Conservation (phyloP, 1,140 invertebrate genomes). For the Gryon sp. region DNA sequence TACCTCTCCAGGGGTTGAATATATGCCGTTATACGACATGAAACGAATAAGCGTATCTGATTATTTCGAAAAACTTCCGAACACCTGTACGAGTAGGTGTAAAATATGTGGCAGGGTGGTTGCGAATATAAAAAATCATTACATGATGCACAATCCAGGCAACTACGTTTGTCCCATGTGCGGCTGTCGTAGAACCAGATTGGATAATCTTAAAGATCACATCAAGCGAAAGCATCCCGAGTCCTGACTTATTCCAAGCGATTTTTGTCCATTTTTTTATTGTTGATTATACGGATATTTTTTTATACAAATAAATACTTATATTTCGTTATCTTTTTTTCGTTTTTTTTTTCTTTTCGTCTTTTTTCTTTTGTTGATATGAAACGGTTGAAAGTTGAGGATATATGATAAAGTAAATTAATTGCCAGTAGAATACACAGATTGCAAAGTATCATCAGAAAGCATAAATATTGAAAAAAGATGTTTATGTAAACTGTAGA, state of each 20-base stretch:
- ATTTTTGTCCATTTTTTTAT: too few species aligned
- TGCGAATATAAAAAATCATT: slow-evolving; percentile 86
- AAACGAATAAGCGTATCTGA: slow-evolving; percentile 70
- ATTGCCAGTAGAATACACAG: too few species aligned
- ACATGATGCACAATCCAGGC: slow-evolving; percentile 86
- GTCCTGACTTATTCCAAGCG: slow-evolving; percentile 56
- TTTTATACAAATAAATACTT: too few species aligned
- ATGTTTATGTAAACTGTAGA: too few species aligned
- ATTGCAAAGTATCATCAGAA: too few species aligned
- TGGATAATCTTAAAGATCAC: slow-evolving; percentile 87
- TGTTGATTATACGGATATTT: too few species aligned
- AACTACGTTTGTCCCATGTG: slow-evolving; percentile 86
- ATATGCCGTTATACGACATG: slow-evolving; percentile 68
- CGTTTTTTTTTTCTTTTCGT: too few species aligned
- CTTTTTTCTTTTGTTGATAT: too few species aligned
- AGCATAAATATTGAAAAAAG: too few species aligned
- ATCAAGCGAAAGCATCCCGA: slow-evolving; percentile 85
- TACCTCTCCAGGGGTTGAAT: slow-evolving; percentile 70
- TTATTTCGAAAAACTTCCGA: slow-evolving; percentile 70
- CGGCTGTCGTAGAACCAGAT: slow-evolving; percentile 84
- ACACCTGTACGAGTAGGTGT: slow-evolving; percentile 78
- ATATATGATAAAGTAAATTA: too few species aligned
- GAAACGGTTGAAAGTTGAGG: too few species aligned
- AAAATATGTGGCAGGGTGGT: slow-evolving; percentile 85
- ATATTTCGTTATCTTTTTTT: too few species aligned